phyloP scores from a whole-genome alignment of 2,113 vertebrate genomes.

The Odontesthes bonariensis region DNA sequence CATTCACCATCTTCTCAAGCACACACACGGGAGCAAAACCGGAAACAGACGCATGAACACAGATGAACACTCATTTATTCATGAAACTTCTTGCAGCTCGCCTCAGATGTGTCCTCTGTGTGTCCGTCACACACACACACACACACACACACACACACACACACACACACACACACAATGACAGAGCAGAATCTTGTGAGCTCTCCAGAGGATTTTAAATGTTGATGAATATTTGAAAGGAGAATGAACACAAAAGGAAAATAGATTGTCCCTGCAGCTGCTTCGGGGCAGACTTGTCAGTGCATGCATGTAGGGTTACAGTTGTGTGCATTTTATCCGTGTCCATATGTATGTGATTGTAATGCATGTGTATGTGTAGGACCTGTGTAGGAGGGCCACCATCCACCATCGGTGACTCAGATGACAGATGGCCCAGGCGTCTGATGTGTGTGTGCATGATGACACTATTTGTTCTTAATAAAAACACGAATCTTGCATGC shows the following conservation, averaged over 20 bases:
- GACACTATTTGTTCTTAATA: conserved; percentile 35
- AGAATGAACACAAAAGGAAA: conserved; percentile 10
- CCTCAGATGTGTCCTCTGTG: conserved; percentile 8
- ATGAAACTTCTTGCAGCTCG: conserved; percentile 30
- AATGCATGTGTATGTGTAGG: conserved; percentile 13
- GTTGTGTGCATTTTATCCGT: conserved; percentile 16
- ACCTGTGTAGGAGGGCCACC: conserved; percentile 66
- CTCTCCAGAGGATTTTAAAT: conserved; percentile 17
- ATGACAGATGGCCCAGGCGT: conserved; percentile 75
- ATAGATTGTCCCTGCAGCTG: not conserved
- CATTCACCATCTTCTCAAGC: conserved; percentile 17
- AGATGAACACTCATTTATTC: conserved; percentile 53
- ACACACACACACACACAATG: conserved; percentile 14
- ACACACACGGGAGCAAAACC: not conserved
- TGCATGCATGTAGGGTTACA: not conserved
- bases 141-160: too few species aligned
- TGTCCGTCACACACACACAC: not conserved
- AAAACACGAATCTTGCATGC: conserved; percentile 11
- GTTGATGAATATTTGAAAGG: conserved; percentile 36
- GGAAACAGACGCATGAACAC: conserved; percentile 29
- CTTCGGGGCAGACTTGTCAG: conserved; percentile 10
- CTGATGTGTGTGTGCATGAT: conserved; percentile 46
- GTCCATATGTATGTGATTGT: conserved; percentile 11
- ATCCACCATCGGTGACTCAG: conserved; percentile 72
- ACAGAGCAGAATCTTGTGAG: conserved; percentile 25